Evolutionary conservation across 2,113 vertebrate genomes (phyloP), one percentile per base, ranked within the genome.

Genomic region (Rynchops niger): DNA sequence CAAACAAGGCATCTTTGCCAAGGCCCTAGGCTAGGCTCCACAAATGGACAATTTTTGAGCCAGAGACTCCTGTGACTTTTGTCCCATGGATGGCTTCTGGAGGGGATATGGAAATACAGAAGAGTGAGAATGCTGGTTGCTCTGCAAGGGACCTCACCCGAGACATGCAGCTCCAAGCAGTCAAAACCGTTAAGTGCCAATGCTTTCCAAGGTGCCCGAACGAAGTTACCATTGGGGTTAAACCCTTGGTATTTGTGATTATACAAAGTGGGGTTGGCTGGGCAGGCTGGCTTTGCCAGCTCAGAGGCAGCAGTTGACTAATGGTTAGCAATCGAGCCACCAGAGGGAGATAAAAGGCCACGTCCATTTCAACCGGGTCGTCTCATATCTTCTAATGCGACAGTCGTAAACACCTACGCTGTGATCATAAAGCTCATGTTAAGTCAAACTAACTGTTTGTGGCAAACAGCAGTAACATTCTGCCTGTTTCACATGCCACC

Each of bases 311-410:
- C 20, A 20, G 10, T 5, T 0, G 2, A 16, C 21, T 8, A 3
- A 47, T 16, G 66, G 36, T 87, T 89, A 77, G 61, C 25, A 14
- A 12, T 58, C 2, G 4, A 59, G 49, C 83, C 94, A 91, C 83
- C 49, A 95, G 94, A 92, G 86, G 94, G 95, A 92, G 94, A 72
- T 56, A 17, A 13, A 81, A 90, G 73, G 81, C 88, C 20, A 36
- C 29, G 5, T 5, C 59, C 4, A 0, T 45, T 18, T n/a, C 59
- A 61, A 3, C 9, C 27, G 55, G 19, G 36, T 63, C 29, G 2
- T 16, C 34, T 16, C 6, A 2, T 8, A 2, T 18, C 27, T 25
- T 22, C 50, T 42, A 15, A 15, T 9, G 40, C 15, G 0, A 2
- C 3, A 0, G 20, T 30, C 0, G 2, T 17, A 34, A 40, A 23